These are phyloP conservation scores for Oscheius sp. DNA, from an alignment of 2,888 invertebrate genomes.

Conservation along the genomic window DNA sequence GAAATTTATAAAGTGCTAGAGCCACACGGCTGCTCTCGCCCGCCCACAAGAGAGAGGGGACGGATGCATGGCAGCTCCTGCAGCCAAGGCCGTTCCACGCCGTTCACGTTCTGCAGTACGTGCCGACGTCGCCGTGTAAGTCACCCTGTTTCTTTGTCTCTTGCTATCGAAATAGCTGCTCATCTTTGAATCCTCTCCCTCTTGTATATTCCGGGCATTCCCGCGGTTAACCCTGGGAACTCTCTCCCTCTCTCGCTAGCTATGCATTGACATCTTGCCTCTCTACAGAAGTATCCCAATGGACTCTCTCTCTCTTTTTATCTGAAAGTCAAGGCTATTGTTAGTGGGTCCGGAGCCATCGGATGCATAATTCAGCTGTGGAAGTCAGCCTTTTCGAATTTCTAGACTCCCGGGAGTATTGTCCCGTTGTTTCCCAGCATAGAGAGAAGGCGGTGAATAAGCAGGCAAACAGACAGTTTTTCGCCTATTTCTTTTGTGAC, in stretches of 20 bases:
- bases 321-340: not conserved
- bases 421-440: constrained; percentile 5
- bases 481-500: too few species aligned
- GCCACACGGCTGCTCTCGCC: constrained; percentile 33
- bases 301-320: too few species aligned
- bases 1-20: constrained; percentile 35
- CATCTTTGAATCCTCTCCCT: not conserved
- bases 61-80: constrained; percentile 31
- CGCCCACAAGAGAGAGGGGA: constrained; percentile 19
- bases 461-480: too few species aligned
- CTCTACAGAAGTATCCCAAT: too few species aligned
- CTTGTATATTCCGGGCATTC: not conserved
- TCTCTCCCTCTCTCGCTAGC: not conserved
- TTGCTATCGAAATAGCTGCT: too few species aligned
- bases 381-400: constrained; percentile 8
- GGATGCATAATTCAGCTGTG: constrained; percentile 13
- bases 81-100: constrained; percentile 23
- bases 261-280: too few species aligned
- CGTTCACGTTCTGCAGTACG: constrained; percentile 18
- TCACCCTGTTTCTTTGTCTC: not conserved
- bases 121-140: constrained; percentile 32
- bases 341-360: not conserved
- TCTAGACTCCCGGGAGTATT: constrained; percentile 1
- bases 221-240: not conserved
- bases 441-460: constrained; percentile 6